Evolutionary conservation across 2,113 vertebrate genomes (phyloP).

Genomic region (Lamprotornis superbus): DNA sequence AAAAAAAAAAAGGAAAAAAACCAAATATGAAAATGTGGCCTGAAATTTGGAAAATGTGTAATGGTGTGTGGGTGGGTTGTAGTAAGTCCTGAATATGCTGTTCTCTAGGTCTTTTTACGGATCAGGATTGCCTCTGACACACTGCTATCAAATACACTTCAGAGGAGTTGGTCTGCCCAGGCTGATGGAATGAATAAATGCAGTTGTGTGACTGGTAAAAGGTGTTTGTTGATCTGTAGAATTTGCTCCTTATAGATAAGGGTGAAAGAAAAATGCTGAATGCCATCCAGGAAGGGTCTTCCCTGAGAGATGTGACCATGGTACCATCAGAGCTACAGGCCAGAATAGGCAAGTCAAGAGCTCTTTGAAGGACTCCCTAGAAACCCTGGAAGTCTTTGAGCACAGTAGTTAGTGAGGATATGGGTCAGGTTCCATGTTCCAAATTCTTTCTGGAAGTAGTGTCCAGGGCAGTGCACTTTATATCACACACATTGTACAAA

Average conservation of each 20-base stretch:
- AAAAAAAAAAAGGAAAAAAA: background rate
- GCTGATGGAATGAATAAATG: background rate
- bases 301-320: accelerated
- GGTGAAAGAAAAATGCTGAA: background rate
- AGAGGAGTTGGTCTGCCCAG: background rate
- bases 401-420: background rate
- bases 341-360: background rate
- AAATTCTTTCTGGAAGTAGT: background rate
- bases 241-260: background rate
- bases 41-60: background rate
- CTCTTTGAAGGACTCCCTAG: background rate
- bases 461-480: background rate
- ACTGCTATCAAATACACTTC: background rate
- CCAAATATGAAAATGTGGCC: background rate
- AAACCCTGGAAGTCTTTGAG: background rate
- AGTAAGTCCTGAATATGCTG: background rate
- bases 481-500: background rate
- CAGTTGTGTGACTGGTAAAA: background rate
- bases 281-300: background rate
- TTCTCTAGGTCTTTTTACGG: background rate
- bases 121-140: background rate
- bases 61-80: background rate
- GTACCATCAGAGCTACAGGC: background rate
- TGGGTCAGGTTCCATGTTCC: background rate
- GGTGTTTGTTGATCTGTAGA: background rate